Conservation (phyloP, 2,113 vertebrate genomes). For the Pedionomus torquatus region DNA sequence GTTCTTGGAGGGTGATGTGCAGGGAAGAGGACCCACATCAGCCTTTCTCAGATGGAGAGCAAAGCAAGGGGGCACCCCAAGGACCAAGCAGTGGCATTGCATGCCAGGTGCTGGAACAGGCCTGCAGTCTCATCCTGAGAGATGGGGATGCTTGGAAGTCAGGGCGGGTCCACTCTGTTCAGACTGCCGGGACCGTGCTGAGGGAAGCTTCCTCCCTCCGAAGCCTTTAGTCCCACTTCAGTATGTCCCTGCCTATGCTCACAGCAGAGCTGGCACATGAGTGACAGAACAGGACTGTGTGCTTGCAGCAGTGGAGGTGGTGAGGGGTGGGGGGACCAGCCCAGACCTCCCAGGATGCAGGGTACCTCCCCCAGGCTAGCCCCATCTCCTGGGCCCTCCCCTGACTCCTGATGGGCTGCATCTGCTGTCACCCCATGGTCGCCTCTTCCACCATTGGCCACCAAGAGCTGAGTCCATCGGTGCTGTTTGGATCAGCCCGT, state of each 20-base stretch:
- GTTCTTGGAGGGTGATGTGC: neutral
- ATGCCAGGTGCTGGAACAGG: neutral
- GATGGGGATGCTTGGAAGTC: neutral
- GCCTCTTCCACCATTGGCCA: slow-evolving; percentile 50
- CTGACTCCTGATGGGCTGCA: slow-evolving; percentile 52
- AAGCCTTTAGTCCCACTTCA: neutral
- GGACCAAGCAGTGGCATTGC: neutral
- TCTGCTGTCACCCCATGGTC: slow-evolving; percentile 38
- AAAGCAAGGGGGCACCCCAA: neutral
- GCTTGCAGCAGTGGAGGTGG: neutral
- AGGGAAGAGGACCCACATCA: neutral
- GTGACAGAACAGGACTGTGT: fast-evolving
- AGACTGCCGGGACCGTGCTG: neutral
- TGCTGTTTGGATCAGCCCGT: neutral
- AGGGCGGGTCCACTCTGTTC: fast-evolving
- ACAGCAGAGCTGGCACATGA: neutral
- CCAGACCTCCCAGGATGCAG: neutral
- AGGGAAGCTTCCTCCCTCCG: neutral
- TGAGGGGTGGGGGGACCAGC: neutral
- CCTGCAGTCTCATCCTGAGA: neutral
- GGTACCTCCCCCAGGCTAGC: neutral
- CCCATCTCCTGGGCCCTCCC: slow-evolving; percentile 40
- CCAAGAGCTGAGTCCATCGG: slow-evolving; percentile 5
- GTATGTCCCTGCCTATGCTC: neutral
- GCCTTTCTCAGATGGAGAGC: neutral